Conservation (phyloP, 2,888 invertebrate genomes). For the Temnothorax rugatulus region DNA sequence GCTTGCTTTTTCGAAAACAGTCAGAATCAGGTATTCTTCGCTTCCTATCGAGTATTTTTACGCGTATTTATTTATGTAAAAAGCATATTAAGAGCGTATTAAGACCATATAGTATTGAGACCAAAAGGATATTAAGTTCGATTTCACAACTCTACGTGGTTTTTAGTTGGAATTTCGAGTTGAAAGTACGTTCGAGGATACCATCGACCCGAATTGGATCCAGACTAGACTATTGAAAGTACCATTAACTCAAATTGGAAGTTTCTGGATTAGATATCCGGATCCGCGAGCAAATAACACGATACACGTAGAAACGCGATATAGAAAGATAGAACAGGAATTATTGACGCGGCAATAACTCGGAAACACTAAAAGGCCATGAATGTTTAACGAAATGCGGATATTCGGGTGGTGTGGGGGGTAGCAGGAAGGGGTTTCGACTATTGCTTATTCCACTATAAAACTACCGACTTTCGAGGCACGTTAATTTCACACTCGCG, state of each 20-base stretch:
- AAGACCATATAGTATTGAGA: neutral
- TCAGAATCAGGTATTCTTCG: neutral
- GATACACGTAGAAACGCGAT: slow-evolving; percentile 17
- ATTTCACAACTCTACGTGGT: neutral
- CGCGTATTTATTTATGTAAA: neutral
- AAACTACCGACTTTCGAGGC: slow-evolving; percentile 53
- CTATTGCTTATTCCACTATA: slow-evolving; percentile 67
- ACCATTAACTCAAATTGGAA: slow-evolving; percentile 17
- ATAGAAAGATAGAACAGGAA: slow-evolving; percentile 23
- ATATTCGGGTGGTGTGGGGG: slow-evolving; percentile 48
- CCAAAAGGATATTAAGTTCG: neutral
- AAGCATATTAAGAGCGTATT: neutral
- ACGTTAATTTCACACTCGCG: slow-evolving; percentile 59
- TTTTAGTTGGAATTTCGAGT: neutral
- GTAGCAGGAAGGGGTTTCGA: slow-evolving; percentile 12
- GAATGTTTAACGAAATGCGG: slow-evolving; percentile 73
- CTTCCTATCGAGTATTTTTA: neutral
- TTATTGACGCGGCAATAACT: slow-evolving; percentile 53
- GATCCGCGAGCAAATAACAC: neutral
- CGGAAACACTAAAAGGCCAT: slow-evolving; percentile 69
- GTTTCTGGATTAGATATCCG: slow-evolving; percentile 30
- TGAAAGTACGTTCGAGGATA: neutral
- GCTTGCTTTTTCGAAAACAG: neutral
- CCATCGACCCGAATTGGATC: neutral
- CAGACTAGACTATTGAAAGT: neutral